A percentile compares a stretch with the other conserved stretches of the same genome.
These are phyloP conservation scores for Synaphobranchus kaupii DNA, from an alignment of 2,797 vertebrate species.

Conservation along the genomic window DNA sequence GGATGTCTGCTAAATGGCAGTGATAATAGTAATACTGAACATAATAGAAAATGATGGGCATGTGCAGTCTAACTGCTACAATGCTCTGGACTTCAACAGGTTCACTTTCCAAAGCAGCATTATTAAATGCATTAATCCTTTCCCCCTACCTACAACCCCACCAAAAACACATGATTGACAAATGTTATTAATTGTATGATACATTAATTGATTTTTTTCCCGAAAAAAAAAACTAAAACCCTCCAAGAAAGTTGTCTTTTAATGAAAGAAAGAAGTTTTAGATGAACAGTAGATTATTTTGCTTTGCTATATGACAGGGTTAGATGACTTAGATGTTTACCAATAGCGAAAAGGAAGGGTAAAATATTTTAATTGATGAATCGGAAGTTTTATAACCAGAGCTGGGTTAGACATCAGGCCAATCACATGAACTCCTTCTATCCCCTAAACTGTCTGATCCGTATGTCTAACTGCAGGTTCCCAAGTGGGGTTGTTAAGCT, in stretches of 20 bases:
- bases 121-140: background rate
- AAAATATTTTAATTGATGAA: background rate
- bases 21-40: background rate
- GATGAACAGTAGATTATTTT: background rate
- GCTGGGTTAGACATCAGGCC: background rate
- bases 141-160: too few species aligned
- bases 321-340: background rate
- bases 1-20: too few species aligned
- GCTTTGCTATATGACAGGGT: background rate
- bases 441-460: background rate
- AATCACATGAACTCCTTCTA: background rate
- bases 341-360: background rate
- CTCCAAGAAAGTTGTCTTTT: too few species aligned
- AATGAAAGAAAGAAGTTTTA: too few species aligned
- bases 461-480: background rate
- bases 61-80: background rate
- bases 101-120: background rate
- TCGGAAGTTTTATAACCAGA: background rate
- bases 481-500: slow-evolving; percentile 20
- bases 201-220: too few species aligned
- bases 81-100: background rate
- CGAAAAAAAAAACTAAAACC: too few species aligned
- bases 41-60: background rate
- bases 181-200: too few species aligned
- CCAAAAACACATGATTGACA: too few species aligned